Evolutionary conservation across 64 coral and sea anemone genomes (phyloP), one percentile per base, ranked within the genome.

Genomic region (Orbicella faveolata): DNA sequence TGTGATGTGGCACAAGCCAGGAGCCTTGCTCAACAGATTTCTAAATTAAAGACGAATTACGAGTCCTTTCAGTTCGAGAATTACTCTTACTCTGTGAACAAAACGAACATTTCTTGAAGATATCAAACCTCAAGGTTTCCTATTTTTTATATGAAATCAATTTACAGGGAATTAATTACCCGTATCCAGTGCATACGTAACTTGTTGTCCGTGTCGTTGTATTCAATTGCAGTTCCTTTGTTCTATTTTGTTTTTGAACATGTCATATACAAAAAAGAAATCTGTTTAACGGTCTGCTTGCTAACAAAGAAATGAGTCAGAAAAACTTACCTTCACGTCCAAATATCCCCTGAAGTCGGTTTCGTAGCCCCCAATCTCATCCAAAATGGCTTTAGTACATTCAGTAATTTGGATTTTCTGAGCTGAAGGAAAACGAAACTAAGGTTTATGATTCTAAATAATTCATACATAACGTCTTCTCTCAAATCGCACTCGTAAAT

Each of bases 391-490:
- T 41, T 96, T 74, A 37, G 94, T 96, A 9, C 63, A 73, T 61
- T 79, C 86, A 17, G 90, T 85, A 44, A 96, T 96, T 33, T 96
- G 94, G 36, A 96, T 92, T 36, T 70, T 72, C 21, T 89, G 86
- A 3, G 94, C 94, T 96, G 44, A 66, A 55, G 18, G 73, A 23
- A 21, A 16, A 75, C 19, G 25, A 79, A 26, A n/a, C 21, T n/a
- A 48, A 0, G 30, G 44, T 48, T 6, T 48, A 6, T 48, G 44
- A 48, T 48, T 48, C 44, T 48, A 48, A 3, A 48, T 48, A 48
- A 48, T 6, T 48, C 44, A 48, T 48, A 48, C 44, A 48, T 48
- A 23, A 70, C 21, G 21, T 11, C 23, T 26, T 26, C 4, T 26
- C 9, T 0, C 10, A 70, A 70, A 2, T 70, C 9, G 25, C 67